These are phyloP conservation scores for Pseudochromis fuscus DNA, from an alignment of 2,797 vertebrate genomes.

Conservation along the genomic window DNA sequence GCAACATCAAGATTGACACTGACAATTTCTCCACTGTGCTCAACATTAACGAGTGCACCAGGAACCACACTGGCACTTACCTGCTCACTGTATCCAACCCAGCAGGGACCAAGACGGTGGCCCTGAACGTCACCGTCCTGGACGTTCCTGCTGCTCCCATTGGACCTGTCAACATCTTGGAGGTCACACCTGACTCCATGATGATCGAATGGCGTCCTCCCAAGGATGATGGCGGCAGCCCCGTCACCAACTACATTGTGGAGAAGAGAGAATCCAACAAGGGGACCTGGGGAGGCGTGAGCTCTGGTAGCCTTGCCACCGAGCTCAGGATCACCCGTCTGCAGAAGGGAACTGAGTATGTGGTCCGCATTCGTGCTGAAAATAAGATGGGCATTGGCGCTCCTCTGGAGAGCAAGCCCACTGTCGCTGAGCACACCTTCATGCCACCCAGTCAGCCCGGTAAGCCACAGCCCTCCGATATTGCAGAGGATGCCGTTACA, in stretches of 20 bases:
- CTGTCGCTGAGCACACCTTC: conserved; percentile 94
- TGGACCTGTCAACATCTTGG: conserved; percentile 94
- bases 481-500: conserved; percentile 93
- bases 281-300: conserved; percentile 96
- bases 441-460: conserved; percentile 94
- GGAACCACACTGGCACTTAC: conserved; percentile 95
- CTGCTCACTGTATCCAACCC: conserved; percentile 95
- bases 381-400: conserved; percentile 98
- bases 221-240: conserved; percentile 97
- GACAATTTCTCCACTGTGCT: conserved; percentile 94
- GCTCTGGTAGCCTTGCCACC: conserved; percentile 91
- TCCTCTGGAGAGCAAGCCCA: conserved; percentile 94
- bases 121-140: conserved; percentile 93
- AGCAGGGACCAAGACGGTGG: conserved; percentile 94
- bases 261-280: conserved; percentile 97
- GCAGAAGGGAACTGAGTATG: conserved; percentile 94
- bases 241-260: conserved; percentile 95
- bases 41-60: conserved; percentile 93
- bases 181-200: conserved; percentile 96
- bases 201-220: conserved; percentile 98
- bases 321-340: conserved; percentile 92
- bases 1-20: conserved; percentile 93
- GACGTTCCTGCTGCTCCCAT: conserved; percentile 98
- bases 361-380: conserved; percentile 94
- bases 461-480: conserved; percentile 91